These are phyloP conservation scores for Eilema sororculum DNA, from an alignment of 2,888 invertebrate genomes.

Conservation along the genomic window DNA sequence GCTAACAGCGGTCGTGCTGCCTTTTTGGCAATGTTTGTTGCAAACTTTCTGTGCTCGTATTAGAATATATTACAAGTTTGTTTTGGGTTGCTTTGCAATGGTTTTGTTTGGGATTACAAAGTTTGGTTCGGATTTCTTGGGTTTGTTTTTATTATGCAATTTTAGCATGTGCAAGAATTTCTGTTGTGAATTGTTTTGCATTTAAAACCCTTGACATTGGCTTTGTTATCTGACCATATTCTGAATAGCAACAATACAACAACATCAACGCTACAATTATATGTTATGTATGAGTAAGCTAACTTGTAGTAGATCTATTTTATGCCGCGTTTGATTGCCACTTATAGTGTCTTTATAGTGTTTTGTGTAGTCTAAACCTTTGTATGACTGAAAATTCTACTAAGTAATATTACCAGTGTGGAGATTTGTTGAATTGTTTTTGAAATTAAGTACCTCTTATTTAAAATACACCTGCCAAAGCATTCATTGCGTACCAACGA, in stretches of 20 bases:
- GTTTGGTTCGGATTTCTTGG: background rate
- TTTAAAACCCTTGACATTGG: background rate
- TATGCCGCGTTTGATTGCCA: too few relatives aligned
- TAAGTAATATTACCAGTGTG: too few relatives aligned
- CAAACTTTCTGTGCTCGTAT: conserved; percentile 35
- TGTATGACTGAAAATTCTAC: too few relatives aligned
- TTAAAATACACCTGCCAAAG: background rate
- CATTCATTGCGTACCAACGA: background rate
- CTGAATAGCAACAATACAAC: too few relatives aligned
- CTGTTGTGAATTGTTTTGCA: background rate
- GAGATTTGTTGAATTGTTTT: too few relatives aligned
- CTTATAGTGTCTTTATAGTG: too few relatives aligned
- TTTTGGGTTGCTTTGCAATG: conserved; percentile 15
- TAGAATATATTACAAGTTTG: conserved; percentile 25
- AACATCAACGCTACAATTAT: too few relatives aligned
- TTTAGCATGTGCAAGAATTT: background rate
- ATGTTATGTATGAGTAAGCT: too few relatives aligned
- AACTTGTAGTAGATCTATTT: too few relatives aligned
- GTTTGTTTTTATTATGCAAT: background rate
- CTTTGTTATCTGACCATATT: too few relatives aligned
- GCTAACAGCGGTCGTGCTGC: conserved; percentile 20
- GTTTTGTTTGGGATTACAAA: background rate
- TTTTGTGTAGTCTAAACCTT: too few relatives aligned
- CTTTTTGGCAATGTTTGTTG: conserved; percentile 41
- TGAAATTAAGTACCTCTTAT: background rate